A percentile compares a stretch with the other conserved stretches of the same genome.
Evolutionary conservation across 2,888 invertebrate species (phyloP).

Genomic region (Lithophane leautieri): DNA sequence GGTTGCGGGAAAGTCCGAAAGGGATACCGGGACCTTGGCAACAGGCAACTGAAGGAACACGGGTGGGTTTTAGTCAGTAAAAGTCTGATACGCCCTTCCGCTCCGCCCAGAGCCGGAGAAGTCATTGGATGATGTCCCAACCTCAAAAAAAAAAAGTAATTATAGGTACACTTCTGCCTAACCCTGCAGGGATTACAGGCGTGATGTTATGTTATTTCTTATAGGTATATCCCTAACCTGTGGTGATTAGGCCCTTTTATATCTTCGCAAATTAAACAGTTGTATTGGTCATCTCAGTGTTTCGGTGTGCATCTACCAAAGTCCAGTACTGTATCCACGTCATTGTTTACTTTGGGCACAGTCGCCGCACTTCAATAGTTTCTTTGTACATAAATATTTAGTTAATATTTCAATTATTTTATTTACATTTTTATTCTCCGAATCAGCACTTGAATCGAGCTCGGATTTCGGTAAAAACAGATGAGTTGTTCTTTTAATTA

Average conservation of each 20-base stretch:
- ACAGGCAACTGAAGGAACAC: no score
- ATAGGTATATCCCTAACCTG: background rate
- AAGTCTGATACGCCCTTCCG: no score
- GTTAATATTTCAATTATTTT: slow-evolving; percentile 60
- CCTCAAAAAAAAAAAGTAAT: no score
- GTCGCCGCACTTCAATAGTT: slow-evolving; percentile 54
- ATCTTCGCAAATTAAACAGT: background rate
- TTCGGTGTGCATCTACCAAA: slow-evolving; percentile 4
- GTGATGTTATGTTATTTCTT: background rate
- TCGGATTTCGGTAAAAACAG: slow-evolving; percentile 9
- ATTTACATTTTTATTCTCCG: slow-evolving; percentile 54
- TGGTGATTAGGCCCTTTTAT: background rate
- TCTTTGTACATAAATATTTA: slow-evolving; percentile 62
- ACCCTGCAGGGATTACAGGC: background rate
- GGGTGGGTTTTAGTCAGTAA: no score
- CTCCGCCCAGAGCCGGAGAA: no score
- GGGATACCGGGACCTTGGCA: no score
- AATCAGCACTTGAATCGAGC: slow-evolving; percentile 41
- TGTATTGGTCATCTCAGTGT: background rate
- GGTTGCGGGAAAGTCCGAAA: no score
- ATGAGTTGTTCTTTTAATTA: slow-evolving; percentile 29
- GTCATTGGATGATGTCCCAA: no score
- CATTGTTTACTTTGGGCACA: slow-evolving; percentile 59
- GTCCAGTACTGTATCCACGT: slow-evolving; percentile 34
- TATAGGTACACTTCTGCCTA: background rate